A percentile compares a stretch with the other conserved stretches of the same genome.
Evolutionary conservation across 2,797 vertebrate genomes (phyloP).

Genomic region (Cryptoprocta ferox): DNA sequence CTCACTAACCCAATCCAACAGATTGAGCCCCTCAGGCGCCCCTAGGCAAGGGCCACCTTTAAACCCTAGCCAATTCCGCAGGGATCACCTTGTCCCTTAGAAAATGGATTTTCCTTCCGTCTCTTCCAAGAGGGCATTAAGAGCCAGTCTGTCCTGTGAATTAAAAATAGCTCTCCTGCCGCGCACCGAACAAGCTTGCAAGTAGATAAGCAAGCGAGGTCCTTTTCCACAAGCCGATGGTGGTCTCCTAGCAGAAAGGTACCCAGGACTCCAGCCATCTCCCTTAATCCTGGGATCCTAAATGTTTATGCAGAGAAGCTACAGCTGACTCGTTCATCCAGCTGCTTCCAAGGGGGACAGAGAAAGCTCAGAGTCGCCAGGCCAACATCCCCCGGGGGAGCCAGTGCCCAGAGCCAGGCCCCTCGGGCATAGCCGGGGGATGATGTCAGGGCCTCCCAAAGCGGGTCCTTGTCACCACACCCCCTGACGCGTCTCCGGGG

Average conservation of each 20-base stretch:
- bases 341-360: constrained; percentile 83
- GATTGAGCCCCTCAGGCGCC: too few species aligned
- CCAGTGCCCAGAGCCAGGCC: constrained; percentile 76
- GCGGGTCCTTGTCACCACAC: constrained; percentile 87
- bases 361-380: constrained; percentile 74
- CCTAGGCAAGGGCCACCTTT: not conserved
- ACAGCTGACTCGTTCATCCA: constrained; percentile 86
- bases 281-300: constrained; percentile 83
- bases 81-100: not conserved
- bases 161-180: constrained; percentile 34
- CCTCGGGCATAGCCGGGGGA: constrained; percentile 82
- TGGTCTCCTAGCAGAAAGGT: constrained; percentile 77
- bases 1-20: too few species aligned
- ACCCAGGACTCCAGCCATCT: constrained; percentile 79
- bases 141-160: not conserved
- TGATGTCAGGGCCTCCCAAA: constrained; percentile 87
- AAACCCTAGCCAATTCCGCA: not conserved
- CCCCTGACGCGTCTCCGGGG: constrained; percentile 75
- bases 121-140: not conserved
- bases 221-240: not conserved
- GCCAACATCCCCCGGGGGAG: constrained; percentile 70
- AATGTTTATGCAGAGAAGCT: constrained; percentile 85
- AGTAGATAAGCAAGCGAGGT: constrained; percentile 50
- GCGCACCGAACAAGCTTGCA: not conserved
- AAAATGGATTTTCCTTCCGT: not conserved